phyloP scores from a whole-genome alignment of 2,888 invertebrate genomes.

The Platypus cylindrus region DNA sequence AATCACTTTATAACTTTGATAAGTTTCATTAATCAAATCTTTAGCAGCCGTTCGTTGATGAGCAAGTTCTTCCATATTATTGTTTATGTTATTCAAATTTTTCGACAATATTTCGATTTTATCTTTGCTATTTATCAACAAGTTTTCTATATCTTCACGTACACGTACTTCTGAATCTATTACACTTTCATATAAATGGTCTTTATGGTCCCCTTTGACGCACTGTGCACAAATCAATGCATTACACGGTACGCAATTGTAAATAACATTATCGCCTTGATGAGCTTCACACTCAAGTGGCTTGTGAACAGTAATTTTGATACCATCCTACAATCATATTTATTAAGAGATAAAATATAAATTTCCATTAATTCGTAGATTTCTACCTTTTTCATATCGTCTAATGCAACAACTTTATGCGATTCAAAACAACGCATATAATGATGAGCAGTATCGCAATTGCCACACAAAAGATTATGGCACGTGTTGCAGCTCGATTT shows the following conservation, averaged over 20 bases:
- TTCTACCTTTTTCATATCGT: slow-evolving; percentile 57
- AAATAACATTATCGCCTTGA: slow-evolving; percentile 70
- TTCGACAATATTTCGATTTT: slow-evolving; percentile 66
- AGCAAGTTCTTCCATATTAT: slow-evolving; percentile 73
- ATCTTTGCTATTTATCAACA: slow-evolving; percentile 62
- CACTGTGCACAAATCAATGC: slow-evolving; percentile 82
- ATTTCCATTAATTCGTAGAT: not conserved
- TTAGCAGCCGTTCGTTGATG: slow-evolving; percentile 77
- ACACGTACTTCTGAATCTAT: slow-evolving; percentile 63
- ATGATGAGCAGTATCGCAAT: slow-evolving; percentile 91
- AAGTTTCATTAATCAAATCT: slow-evolving; percentile 68
- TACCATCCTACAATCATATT: slow-evolving; percentile 36
- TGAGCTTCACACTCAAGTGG: slow-evolving; percentile 77
- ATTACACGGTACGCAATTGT: slow-evolving; percentile 76
- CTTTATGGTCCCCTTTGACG: slow-evolving; percentile 68
- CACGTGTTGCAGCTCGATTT: slow-evolving; percentile 91
- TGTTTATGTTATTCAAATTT: slow-evolving; percentile 61
- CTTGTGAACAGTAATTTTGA: slow-evolving; percentile 75
- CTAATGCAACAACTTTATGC: slow-evolving; percentile 81
- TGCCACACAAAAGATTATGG: slow-evolving; percentile 84
- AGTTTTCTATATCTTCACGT: slow-evolving; percentile 60
- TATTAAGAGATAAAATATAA: not conserved
- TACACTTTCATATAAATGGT: slow-evolving; percentile 74
- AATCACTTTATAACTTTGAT: slow-evolving; percentile 65
- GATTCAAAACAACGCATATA: slow-evolving; percentile 96